Conservation (phyloP, 1,140 invertebrate species). For the Ephestia elutella region DNA sequence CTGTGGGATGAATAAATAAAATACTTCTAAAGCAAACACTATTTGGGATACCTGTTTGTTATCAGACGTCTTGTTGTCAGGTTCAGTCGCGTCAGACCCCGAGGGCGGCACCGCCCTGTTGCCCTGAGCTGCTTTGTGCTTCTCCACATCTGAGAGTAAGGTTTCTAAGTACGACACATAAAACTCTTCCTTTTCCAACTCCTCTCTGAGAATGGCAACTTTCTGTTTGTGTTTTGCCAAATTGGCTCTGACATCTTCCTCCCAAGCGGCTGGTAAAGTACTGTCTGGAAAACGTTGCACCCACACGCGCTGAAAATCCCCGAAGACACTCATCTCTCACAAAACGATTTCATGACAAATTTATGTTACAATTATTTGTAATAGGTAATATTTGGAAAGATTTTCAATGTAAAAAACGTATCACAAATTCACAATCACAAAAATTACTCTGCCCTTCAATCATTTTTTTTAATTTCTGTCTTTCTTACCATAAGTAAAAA, state of each 20-base stretch:
- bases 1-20: too few species aligned
- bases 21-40: too few species aligned
- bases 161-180: constrained; percentile 92
- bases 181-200: constrained; percentile 91
- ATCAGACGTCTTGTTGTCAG: constrained; percentile 67
- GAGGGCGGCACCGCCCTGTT: constrained; percentile 59
- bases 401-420: constrained; percentile 48
- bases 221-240: constrained; percentile 90
- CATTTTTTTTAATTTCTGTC: not conserved
- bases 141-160: constrained; percentile 86
- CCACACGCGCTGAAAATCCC: constrained; percentile 92
- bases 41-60: constrained; percentile 62
- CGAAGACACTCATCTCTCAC: constrained; percentile 87
- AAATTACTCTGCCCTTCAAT: not conserved
- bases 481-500: not conserved
- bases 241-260: constrained; percentile 91
- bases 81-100: constrained; percentile 49
- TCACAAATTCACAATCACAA: constrained; percentile 33
- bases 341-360: constrained; percentile 73
- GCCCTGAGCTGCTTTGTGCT: constrained; percentile 75
- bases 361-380: constrained; percentile 55
- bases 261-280: constrained; percentile 90
- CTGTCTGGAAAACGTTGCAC: constrained; percentile 90
- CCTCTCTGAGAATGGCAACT: constrained; percentile 85
- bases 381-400: constrained; percentile 37